Evolutionary conservation across 2,797 vertebrate genomes (phyloP), one percentile per base, ranked within the genome.

Genomic region (Anguilla megastoma): DNA sequence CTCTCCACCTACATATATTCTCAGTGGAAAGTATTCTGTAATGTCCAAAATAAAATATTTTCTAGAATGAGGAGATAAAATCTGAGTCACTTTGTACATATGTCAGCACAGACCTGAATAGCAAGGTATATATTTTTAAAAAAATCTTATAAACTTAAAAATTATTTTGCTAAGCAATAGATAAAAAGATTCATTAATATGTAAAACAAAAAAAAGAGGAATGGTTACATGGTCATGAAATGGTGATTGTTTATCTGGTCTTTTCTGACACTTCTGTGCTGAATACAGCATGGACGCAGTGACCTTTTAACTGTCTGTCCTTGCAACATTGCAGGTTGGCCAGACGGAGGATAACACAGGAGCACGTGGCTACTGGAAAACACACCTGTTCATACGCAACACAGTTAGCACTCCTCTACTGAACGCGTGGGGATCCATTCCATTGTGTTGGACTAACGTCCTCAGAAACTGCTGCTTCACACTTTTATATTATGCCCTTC

Each of bases 261-360:
- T 21, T 87, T 48, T 87, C 83, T 84, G 36, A 69, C 21, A 82
- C 36, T 58, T n/a, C 16, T 24, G 56, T n/a, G 54, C 71, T 74
- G 76, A 82, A 63, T 27, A 27, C 63, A 27, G 56, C 50, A 71
- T 50, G 69, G 82, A 88, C 87, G 85, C 84, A 41, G 69, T 91
- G 89, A 89, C 89, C 89, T 84, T 86, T 87, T 63, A 50, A 88
- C 27, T 48, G 8, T 48, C 82, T 86, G 86, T 84, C 87, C 91
- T 90, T 87, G 71, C 88, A 86, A 88, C 89, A 66, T 63, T 83
- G 80, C 50, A 54, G 69, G 85, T 82, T 80, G 89, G 79, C 87
- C 85, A 85, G 69, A 48, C 36, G 24, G 60, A 56, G 69, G 89
- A 85, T 79, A 80, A 89, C 52, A 52, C 60, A 27, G 82, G 14